Conservation (phyloP, 2,888 invertebrate species). For the Didymodactylos carnosus region DNA sequence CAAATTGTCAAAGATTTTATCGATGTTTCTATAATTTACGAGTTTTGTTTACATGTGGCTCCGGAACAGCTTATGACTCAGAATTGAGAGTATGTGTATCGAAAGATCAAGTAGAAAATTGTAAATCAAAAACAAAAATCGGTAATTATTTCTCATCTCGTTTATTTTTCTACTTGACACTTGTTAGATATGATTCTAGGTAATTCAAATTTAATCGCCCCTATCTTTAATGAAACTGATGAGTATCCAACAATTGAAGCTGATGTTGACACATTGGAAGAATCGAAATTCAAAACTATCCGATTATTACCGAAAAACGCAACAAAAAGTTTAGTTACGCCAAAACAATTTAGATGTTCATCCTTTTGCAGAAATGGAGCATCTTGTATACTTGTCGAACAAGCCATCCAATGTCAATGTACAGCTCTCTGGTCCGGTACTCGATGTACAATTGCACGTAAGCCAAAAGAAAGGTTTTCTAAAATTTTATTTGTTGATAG, state of each 20-base stretch:
- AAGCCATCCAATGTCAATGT: neutral
- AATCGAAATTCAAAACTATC: neutral
- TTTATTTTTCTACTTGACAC: too few relatives aligned
- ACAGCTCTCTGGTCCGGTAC: neutral
- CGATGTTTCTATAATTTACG: neutral
- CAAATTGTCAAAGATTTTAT: neutral
- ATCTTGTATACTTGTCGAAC: neutral
- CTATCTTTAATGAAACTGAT: neutral
- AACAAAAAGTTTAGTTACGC: neutral
- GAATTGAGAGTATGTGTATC: neutral
- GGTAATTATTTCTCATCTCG: too few relatives aligned
- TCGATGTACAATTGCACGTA: neutral
- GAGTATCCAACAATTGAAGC: neutral
- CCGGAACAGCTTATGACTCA: neutral
- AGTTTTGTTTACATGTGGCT: neutral
- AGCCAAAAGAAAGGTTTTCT: too few relatives aligned
- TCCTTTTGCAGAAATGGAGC: neutral
- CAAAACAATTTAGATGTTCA: neutral
- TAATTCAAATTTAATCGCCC: too few relatives aligned
- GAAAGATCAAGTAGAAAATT: neutral
- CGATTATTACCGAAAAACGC: too few relatives aligned
- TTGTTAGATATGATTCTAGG: too few relatives aligned
- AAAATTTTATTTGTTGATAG: too few relatives aligned
- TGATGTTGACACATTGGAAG: neutral
- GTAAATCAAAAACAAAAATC: neutral